These are phyloP conservation scores for Brachionus koreanus DNA, from an alignment of 1,140 invertebrate genomes.

Conservation along the genomic window DNA sequence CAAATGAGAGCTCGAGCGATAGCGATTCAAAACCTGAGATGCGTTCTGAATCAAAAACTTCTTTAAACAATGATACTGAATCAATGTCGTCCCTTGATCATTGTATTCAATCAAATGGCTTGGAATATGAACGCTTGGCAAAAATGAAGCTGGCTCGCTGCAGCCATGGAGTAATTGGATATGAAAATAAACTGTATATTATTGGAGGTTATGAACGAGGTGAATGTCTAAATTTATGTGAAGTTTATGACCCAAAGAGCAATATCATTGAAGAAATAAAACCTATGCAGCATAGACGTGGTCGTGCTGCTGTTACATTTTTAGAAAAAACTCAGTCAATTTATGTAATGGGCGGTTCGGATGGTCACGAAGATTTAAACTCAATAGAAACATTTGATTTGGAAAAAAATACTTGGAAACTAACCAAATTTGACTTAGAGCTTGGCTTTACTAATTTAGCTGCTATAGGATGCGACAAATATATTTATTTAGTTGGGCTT, in stretches of 20 bases:
- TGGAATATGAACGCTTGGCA: constrained; percentile 43
- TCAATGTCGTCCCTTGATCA: constrained; percentile 4
- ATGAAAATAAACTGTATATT: constrained; percentile 45
- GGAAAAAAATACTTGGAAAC: neutral
- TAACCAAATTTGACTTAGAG: constrained; percentile 11
- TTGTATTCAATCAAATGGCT: neutral
- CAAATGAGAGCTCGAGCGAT: neutral
- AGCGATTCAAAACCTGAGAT: constrained; percentile 7
- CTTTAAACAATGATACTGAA: constrained; percentile 7
- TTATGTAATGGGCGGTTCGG: constrained; percentile 42
- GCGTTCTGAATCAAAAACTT: constrained; percentile 7
- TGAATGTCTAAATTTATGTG: constrained; percentile 72
- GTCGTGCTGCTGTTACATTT: constrained; percentile 56
- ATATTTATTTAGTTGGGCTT: constrained; percentile 28
- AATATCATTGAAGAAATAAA: constrained; percentile 69
- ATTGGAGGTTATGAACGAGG: constrained; percentile 72
- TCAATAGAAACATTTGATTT: constrained; percentile 34
- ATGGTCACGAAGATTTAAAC: constrained; percentile 39
- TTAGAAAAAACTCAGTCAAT: constrained; percentile 25
- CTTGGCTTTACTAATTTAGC: constrained; percentile 36
- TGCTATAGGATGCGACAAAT: constrained; percentile 7
- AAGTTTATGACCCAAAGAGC: constrained; percentile 67
- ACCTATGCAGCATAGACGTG: constrained; percentile 69
- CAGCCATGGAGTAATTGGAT: constrained; percentile 45
- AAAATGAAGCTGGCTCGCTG: constrained; percentile 46